phyloP scores from a whole-genome alignment of 2,113 vertebrate genomes.

The Spea bombifrons region DNA sequence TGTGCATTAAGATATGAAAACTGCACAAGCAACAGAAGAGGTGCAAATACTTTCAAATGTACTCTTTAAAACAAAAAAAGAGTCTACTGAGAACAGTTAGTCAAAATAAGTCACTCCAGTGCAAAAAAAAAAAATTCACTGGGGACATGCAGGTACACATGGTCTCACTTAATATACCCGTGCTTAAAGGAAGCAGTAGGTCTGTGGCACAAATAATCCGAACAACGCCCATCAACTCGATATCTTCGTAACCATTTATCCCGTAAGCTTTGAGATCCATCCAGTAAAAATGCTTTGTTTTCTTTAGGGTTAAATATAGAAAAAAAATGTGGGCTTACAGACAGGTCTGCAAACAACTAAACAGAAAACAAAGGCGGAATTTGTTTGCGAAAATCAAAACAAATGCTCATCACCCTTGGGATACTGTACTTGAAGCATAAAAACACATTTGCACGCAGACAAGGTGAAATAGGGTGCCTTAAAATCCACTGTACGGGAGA shows the following conservation, averaged over 20 bases:
- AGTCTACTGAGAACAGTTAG: too few relatives aligned
- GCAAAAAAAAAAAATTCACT: too few relatives aligned
- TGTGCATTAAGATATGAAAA: conserved; percentile 1
- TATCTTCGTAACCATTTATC: neutral
- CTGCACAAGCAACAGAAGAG: neutral
- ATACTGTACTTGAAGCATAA: conserved; percentile 24
- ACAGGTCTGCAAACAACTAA: neutral
- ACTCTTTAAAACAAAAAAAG: too few relatives aligned
- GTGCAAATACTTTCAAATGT: too few relatives aligned
- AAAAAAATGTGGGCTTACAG: neutral
- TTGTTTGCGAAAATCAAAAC: conserved; percentile 1
- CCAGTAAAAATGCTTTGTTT: neutral
- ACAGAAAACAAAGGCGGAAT: neutral
- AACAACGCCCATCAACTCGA: too few relatives aligned
- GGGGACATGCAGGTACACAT: too few relatives aligned
- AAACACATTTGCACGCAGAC: conserved; percentile 14
- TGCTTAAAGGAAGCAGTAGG: too few relatives aligned
- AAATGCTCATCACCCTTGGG: conserved; percentile 16
- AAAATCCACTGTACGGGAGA: conserved; percentile 13
- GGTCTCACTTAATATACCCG: too few relatives aligned
- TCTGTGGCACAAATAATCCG: too few relatives aligned
- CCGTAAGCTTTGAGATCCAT: neutral
- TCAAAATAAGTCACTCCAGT: too few relatives aligned
- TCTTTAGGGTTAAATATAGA: conserved; percentile 7
- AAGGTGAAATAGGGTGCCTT: neutral